A percentile compares a stretch with the other conserved stretches of the same genome.
Evolutionary conservation across 1,140 invertebrate species (phyloP).

Genomic region (Drosophila persimilis): DNA sequence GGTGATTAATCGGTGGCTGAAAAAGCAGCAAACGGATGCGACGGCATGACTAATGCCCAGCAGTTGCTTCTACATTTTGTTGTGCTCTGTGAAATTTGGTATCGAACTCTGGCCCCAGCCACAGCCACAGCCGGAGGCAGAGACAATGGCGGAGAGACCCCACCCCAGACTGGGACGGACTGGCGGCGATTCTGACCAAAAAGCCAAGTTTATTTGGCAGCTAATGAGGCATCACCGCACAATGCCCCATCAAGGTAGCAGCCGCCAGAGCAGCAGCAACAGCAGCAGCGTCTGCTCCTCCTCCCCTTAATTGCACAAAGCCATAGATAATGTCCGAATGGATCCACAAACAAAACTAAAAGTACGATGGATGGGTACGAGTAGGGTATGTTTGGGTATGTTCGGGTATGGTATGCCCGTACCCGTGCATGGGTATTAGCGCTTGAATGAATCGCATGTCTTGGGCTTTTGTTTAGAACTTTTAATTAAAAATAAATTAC

Average conservation of each 20-base stretch:
- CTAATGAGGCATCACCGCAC: constrained; percentile 59
- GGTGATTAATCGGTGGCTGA: constrained; percentile 53
- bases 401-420: constrained; percentile 8
- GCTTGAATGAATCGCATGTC: constrained; percentile 78
- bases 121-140: neutral
- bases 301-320: constrained; percentile 41
- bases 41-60: constrained; percentile 69
- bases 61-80: constrained; percentile 57
- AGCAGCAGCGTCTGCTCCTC: neutral
- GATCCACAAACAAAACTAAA: constrained; percentile 4
- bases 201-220: constrained; percentile 53
- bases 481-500: constrained; percentile 79
- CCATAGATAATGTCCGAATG: constrained; percentile 12
- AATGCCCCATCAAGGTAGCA: constrained; percentile 34
- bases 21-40: constrained; percentile 35
- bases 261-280: constrained; percentile 21
- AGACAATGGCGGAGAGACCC: constrained; percentile 45
- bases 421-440: constrained; percentile 37
- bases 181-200: constrained; percentile 29
- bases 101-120: constrained; percentile 51
- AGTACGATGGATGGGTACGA: constrained; percentile 28
- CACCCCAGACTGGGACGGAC: constrained; percentile 4
- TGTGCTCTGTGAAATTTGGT: constrained; percentile 52
- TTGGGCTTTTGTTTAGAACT: constrained; percentile 72
- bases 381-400: constrained; percentile 7